A percentile compares a stretch with the other conserved stretches of the same genome.
phyloP scores from a whole-genome alignment of 2,888 invertebrate species.

The Pristionchus mayeri region DNA sequence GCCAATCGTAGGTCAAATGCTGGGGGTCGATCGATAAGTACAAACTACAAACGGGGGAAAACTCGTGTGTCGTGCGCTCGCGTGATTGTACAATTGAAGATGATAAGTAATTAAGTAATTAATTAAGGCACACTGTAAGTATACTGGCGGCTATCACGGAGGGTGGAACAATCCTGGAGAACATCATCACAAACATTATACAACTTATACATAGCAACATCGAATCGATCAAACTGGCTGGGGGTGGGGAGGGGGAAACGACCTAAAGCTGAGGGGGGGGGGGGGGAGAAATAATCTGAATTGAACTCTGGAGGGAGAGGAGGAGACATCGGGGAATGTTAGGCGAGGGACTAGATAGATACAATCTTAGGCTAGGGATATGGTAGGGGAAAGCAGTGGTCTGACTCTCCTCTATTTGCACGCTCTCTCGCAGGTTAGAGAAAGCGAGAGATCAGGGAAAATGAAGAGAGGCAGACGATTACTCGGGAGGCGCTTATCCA shows the following conservation, averaged over 20 bases:
- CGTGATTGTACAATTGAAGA: not conserved
- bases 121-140: slow-evolving; percentile 2
- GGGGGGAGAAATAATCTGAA: not conserved
- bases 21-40: not conserved
- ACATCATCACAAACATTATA: too few species aligned
- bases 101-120: not conserved
- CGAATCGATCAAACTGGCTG: slow-evolving; percentile 1
- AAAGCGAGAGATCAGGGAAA: too few species aligned
- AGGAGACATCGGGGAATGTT: not conserved
- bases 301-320: slow-evolving; percentile 32
- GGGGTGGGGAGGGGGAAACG: too few species aligned
- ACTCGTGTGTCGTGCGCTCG: not conserved
- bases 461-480: too few species aligned
- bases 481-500: slow-evolving; percentile 14
- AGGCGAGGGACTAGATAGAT: not conserved
- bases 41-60: not conserved
- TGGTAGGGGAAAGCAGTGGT: too few species aligned
- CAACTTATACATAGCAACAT: not conserved
- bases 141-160: not conserved
- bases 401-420: too few species aligned
- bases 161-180: too few species aligned
- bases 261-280: not conserved
- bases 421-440: too few species aligned
- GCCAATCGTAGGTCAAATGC: not conserved
- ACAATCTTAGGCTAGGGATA: not conserved